Conservation (phyloP, 2,797 vertebrate genomes). For the Epinephelus awoara region DNA sequence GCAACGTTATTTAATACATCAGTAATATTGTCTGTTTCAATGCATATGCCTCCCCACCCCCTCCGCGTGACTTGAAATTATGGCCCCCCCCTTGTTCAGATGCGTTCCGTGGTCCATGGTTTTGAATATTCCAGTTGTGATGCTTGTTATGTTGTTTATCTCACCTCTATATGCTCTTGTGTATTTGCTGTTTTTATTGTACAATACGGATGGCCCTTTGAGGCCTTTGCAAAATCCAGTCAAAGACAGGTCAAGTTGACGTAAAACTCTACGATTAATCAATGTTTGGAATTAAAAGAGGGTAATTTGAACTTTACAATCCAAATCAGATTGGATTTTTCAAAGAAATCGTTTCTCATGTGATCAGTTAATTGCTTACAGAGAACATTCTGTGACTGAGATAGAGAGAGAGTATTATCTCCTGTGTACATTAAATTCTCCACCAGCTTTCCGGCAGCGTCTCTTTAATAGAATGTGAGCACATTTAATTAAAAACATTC, state of each 20-base stretch:
- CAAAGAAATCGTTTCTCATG: neutral
- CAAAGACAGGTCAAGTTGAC: neutral
- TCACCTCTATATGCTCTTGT: too few relatives aligned
- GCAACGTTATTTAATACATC: too few relatives aligned
- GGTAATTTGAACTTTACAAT: constrained; percentile 1
- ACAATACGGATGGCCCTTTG: too few relatives aligned
- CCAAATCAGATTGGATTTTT: neutral
- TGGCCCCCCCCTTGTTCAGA: too few relatives aligned
- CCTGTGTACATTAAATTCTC: constrained; percentile 3
- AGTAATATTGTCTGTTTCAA: too few relatives aligned
- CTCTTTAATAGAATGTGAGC: constrained; percentile 1
- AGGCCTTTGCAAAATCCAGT: neutral
- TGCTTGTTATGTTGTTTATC: too few relatives aligned
- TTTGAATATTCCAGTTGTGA: too few relatives aligned
- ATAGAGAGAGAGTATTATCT: constrained; percentile 2
- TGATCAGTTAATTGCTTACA: constrained; percentile 19
- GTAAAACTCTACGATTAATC: too few relatives aligned
- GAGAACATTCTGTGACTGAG: constrained; percentile 2
- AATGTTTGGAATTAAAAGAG: neutral
- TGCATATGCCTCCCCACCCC: too few relatives aligned
- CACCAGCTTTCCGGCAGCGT: neutral
- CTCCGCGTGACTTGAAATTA: too few relatives aligned
- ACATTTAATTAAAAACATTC: constrained; percentile 23
- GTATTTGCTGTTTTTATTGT: too few relatives aligned
- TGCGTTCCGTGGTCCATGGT: too few relatives aligned